These are phyloP conservation scores for Acanthaster planci DNA, from an alignment of 35 echinoderm and acorn worm genomes.

Conservation along the genomic window DNA sequence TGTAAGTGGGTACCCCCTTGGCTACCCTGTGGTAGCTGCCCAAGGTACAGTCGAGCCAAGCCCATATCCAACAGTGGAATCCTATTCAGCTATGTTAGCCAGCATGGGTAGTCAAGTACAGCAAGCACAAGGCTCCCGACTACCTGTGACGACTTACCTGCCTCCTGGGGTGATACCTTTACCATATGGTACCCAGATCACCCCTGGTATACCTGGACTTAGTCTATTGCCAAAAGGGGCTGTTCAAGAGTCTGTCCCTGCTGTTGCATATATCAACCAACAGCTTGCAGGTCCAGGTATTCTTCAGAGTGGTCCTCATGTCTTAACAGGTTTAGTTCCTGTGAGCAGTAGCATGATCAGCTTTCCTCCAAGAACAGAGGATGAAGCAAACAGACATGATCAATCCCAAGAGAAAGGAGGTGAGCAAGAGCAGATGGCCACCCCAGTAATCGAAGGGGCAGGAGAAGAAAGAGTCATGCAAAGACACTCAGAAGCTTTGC, in stretches of 20 bases:
- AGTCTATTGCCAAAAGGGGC: neutral
- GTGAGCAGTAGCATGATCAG: neutral
- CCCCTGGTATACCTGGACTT: conserved; percentile 5
- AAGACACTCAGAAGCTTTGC: neutral
- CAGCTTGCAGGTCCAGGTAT: neutral
- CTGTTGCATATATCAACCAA: conserved; percentile 3
- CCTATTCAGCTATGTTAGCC: conserved; percentile 87
- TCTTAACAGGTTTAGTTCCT: conserved; percentile 7
- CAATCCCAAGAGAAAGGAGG: neutral
- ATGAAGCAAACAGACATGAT: neutral
- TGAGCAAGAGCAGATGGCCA: neutral
- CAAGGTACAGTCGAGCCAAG: conserved; percentile 31
- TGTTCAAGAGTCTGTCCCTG: neutral
- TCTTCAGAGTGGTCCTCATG: conserved; percentile 1
- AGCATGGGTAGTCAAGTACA: conserved; percentile 88
- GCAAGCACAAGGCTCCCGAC: conserved; percentile 49
- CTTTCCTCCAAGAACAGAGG: conserved; percentile 16
- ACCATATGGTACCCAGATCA: conserved; percentile 12
- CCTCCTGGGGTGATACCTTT: conserved; percentile 18
- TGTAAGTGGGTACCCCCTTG: conserved; percentile 16
- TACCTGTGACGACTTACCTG: conserved; percentile 25
- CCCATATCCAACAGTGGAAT: conserved; percentile 67
- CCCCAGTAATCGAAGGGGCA: neutral
- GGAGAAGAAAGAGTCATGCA: conserved; percentile 1
- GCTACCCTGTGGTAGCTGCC: conserved; percentile 6